A percentile compares a stretch with the other conserved stretches of the same genome.
phyloP scores from a whole-genome alignment of 2,113 vertebrate species.

The Mustela nigripes region DNA sequence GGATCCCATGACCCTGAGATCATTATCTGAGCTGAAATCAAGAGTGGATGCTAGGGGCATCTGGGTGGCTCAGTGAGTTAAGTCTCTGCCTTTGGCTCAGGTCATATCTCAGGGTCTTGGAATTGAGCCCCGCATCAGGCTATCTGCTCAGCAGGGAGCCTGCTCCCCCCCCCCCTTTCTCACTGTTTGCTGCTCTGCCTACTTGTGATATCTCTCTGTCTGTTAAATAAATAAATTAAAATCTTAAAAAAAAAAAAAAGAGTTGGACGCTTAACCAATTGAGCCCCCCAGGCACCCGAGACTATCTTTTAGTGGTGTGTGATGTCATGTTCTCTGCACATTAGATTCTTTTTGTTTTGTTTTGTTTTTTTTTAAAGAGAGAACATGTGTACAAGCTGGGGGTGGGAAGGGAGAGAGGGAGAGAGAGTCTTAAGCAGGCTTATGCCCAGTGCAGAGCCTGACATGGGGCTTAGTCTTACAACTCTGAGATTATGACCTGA shows the following conservation, averaged over 20 bases:
- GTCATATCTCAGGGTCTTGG: too few species aligned
- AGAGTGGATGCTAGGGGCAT: too few species aligned
- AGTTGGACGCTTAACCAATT: background rate
- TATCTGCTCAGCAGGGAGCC: too few species aligned
- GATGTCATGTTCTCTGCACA: background rate
- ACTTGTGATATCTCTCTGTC: too few species aligned
- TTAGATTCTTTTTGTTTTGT: background rate
- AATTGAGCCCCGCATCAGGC: too few species aligned
- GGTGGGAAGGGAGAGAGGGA: background rate
- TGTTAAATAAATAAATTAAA: too few species aligned
- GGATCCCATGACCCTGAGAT: background rate
- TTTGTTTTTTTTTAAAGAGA: background rate
- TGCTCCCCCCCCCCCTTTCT: too few species aligned
- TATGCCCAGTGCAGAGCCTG: fast-evolving
- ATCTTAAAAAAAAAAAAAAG: too few species aligned
- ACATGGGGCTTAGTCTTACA: background rate
- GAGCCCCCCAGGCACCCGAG: background rate
- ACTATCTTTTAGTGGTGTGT: background rate
- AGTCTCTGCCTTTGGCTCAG: too few species aligned
- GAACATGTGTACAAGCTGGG: background rate
- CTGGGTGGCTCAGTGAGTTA: too few species aligned
- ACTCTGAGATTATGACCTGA: background rate
- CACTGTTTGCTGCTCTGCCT: too few species aligned
- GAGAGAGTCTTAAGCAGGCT: background rate
- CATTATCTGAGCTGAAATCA: background rate